phyloP scores from a whole-genome alignment of 2,113 vertebrate species.

The Tympanuchus pallidicinctus region DNA sequence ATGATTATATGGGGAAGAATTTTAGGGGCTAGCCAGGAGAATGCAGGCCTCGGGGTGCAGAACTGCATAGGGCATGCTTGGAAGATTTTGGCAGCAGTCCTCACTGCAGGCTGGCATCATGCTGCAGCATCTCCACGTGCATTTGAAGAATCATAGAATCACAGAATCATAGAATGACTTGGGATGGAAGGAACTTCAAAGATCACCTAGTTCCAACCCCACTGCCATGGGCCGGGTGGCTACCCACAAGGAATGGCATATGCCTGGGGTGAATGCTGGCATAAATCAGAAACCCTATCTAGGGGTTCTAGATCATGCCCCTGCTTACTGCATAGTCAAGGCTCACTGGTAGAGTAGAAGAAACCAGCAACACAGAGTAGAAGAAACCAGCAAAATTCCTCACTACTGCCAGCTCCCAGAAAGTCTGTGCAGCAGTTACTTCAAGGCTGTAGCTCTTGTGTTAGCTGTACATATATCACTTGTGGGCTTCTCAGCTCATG shows the following conservation, averaged over 20 bases:
- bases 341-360: not conserved
- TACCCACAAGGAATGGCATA: not conserved
- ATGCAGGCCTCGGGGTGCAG: not conserved
- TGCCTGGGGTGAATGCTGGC: not conserved
- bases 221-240: too few relatives aligned
- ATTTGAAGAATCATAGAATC: too few relatives aligned
- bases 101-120: not conserved
- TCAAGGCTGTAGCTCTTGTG: not conserved
- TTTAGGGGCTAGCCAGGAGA: not conserved
- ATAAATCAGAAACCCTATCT: not conserved
- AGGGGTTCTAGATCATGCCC: not conserved
- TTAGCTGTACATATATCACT: not conserved
- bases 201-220: too few relatives aligned
- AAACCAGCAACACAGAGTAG: not conserved
- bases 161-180: too few relatives aligned
- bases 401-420: rapidly evolving
- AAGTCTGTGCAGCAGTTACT: not conserved
- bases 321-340: not conserved
- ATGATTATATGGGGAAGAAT: not conserved
- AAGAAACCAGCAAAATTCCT: not conserved
- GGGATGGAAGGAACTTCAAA: too few relatives aligned
- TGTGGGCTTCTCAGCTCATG: not conserved
- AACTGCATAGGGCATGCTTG: not conserved
- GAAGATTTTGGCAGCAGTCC: not conserved
- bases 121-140: not conserved